Evolutionary conservation across 2,888 invertebrate species (phyloP), one percentile per base, ranked within the genome.

Genomic region (Tanypteryx hageni): DNA sequence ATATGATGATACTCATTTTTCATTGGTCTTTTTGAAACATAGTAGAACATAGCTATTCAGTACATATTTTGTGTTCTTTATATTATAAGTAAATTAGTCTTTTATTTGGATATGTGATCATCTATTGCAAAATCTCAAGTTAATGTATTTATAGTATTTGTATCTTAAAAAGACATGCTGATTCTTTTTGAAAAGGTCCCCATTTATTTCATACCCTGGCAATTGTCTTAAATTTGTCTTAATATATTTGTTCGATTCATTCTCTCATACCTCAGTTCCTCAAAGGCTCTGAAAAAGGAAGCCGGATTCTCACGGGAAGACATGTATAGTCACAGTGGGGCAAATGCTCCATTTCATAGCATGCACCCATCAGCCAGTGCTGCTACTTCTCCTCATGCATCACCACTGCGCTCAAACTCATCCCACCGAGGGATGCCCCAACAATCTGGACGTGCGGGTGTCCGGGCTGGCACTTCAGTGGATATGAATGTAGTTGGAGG

Each of bases 241-340:
- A 81, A 92, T 44, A 10, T n/a, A 31, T 7, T 31, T 81, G 31
- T 76, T 83, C 59, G 84, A 56, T 59, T 92, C 14, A 11, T 64
- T 56, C 44, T 89, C n/a, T 56, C n/a, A 4, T 44, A 16, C 18
- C n/a, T 95, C 95, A 96, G 96, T 94, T 96, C 96, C 82, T 96
- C 96, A 56, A 96, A 96, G 94, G 95, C 95, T 93, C 94, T 96
- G 93, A 96, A 96, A 95, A 96, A 96, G 95, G 96, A 96, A 94
- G 96, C 96, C 59, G 96, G 96, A 93, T 95, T 95, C 94, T 95
- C 95, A 93, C 94, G 94, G 61, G 94, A 94, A 93, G 94, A 94
- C 94, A 95, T 94, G 94, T 96, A 93, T 95, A 85, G 91, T 59
- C 61, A 61, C 16, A 64, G 92, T 56, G 64, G 68, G 22, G 58